A percentile compares a stretch with the other conserved stretches of the same genome.
Conservation (phyloP, 2,113 vertebrate species). For the Gobius niger region DNA sequence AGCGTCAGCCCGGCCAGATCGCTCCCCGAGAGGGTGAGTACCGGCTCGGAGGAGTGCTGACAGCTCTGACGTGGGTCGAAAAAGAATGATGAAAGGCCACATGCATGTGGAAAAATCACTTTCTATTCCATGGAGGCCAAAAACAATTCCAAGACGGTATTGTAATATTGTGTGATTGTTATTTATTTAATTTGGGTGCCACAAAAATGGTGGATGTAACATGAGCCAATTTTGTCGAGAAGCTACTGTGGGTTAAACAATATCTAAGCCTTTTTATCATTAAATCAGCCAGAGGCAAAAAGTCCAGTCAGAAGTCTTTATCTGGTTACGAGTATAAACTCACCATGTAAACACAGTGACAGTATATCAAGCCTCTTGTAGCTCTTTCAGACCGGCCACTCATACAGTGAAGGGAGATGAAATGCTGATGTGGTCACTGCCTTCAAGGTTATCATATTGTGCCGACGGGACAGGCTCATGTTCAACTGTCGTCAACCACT, state of each 20-base stretch:
- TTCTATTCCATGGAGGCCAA: no score
- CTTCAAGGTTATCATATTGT: constrained; percentile 61
- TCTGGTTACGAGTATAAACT: background rate
- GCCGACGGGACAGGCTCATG: constrained; percentile 35
- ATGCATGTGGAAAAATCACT: background rate
- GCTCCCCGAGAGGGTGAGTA: constrained; percentile 62
- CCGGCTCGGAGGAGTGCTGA: background rate
- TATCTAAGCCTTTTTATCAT: background rate
- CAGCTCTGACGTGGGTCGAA: background rate
- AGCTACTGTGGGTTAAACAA: no score
- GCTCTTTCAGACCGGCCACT: background rate
- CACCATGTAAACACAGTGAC: constrained; percentile 13
- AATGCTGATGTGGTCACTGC: constrained; percentile 48
- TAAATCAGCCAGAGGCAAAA: background rate
- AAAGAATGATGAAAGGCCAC: background rate
- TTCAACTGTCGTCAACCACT: constrained; percentile 16
- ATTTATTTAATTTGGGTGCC: no score
- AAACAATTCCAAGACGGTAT: no score
- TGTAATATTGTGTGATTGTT: no score
- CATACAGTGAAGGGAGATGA: constrained; percentile 19
- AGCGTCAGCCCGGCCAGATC: constrained; percentile 80
- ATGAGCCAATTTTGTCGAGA: no score
- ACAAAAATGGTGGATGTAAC: no score
- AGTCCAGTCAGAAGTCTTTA: background rate
- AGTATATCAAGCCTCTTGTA: constrained; percentile 20